These are phyloP conservation scores for Falco columbarius DNA, from an alignment of 2,797 vertebrate species.

Conservation along the genomic window DNA sequence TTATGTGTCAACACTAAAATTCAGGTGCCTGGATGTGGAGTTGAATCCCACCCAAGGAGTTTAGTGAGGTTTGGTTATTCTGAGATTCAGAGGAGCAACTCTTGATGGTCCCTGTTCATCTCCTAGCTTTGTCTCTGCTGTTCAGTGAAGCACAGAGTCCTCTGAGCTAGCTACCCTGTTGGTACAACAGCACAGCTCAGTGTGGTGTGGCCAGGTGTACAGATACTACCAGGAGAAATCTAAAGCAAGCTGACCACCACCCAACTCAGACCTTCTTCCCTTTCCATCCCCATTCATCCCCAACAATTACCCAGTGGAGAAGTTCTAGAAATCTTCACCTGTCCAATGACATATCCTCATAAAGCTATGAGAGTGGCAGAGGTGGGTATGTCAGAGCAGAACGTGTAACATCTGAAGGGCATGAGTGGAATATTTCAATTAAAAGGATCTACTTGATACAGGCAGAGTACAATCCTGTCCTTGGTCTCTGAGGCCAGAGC, in stretches of 20 bases:
- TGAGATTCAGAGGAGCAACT: neutral
- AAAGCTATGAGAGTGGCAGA: neutral
- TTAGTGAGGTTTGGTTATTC: neutral
- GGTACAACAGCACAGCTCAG: neutral
- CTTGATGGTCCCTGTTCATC: neutral
- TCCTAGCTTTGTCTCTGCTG: neutral
- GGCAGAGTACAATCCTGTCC: neutral
- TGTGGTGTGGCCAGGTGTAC: neutral
- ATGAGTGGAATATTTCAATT: neutral
- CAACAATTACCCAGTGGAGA: neutral
- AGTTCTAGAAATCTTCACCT: neutral
- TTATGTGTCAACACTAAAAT: neutral
- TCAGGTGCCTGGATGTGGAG: neutral
- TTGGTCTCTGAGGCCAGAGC: constrained; percentile 10
- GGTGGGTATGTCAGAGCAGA: neutral
- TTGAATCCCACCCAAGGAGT: neutral
- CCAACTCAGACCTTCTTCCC: neutral
- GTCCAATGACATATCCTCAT: neutral
- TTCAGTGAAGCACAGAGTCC: neutral
- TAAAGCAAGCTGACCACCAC: neutral
- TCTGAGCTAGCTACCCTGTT: neutral
- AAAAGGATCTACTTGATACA: neutral
- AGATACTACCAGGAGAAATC: neutral
- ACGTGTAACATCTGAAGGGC: neutral
- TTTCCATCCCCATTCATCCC: neutral